A percentile compares a stretch with the other conserved stretches of the same genome.
Conservation (phyloP, 2,113 vertebrate genomes). For the Lycaon pictus region DNA sequence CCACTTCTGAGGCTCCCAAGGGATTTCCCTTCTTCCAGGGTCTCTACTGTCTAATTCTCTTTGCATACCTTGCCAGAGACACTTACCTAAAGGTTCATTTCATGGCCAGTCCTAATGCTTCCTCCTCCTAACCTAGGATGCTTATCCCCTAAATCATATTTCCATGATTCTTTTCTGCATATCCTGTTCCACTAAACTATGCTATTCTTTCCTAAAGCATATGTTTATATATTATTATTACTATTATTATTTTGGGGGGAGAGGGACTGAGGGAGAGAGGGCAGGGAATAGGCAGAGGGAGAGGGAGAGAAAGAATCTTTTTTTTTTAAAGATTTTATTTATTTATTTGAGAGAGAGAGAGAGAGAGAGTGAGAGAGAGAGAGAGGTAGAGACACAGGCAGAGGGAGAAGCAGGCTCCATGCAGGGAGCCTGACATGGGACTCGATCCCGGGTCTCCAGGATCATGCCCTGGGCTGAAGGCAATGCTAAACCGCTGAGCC, state of each 20-base stretch:
- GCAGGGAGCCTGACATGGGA: not conserved
- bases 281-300: not conserved
- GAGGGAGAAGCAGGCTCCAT: too few species aligned
- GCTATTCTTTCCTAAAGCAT: not conserved
- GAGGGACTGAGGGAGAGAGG: not conserved
- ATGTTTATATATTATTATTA: not conserved
- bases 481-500: too few species aligned
- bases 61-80: not conserved
- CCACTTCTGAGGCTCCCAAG: not conserved
- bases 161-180: not conserved
- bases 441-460: not conserved
- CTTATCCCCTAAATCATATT: not conserved
- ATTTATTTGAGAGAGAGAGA: too few species aligned
- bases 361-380: too few species aligned
- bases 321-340: not conserved
- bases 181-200: not conserved
- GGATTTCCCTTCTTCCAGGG: not conserved
- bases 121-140: not conserved
- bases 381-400: too few species aligned
- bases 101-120: not conserved
- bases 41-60: not conserved
- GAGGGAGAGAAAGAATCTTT: not conserved
- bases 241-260: not conserved
- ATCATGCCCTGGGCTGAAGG: too few species aligned
- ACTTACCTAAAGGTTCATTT: constrained; percentile 28